Evolutionary conservation across 2,113 vertebrate species (phyloP), one percentile per base, ranked within the genome.

Genomic region (Coregonus clupeaformis): DNA sequence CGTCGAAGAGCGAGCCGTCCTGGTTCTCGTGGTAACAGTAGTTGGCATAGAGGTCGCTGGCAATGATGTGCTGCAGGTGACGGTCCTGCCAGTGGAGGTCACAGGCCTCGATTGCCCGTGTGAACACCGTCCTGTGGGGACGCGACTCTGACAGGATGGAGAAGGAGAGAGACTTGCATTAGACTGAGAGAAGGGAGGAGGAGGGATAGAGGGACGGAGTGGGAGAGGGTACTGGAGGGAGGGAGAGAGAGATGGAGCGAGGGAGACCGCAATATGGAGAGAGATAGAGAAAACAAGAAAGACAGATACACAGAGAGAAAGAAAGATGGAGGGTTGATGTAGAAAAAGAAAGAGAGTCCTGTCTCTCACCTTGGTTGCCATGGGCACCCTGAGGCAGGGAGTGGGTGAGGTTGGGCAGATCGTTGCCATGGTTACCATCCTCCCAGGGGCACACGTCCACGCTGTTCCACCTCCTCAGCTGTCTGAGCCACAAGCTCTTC

Each of bases 361-460:
- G 76, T 81, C 55, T 77, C 92, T 89, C 84, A 91, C 98, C 98
- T 96, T 97, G 97, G 94, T 94, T 98, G 91, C 94, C 96, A 92
- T 99, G 96, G 88, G 94, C 95, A 88, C 95, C 96, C 94, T 98
- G 97, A 95, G 97, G 97, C 94, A 98, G 93, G 92, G 97, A 96
- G 91, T 98, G 97, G 93, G 96, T 99, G 94, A 99, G 93, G 94
- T 96, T 98, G 92, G 97, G 95, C 90, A 99, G 93, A 88, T 99
- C 98, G 42, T 96, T 96, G 92, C 96, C 95, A 74, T 98, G 97
- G 94, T 98, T 98, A 93, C 98, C 98, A 62, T 99, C 98, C 93
- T 99, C 98, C 97, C 96, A 99, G 80, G 98, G 98, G 90, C 98
- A 99, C 85, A 98, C 97, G 89, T 99, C 98, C 92, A 99, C 95